Percentiles rank a stretch among this genome's conserved stretches.
Conservation (phyloP, 2,888 invertebrate genomes). For the Unio delphinus region DNA sequence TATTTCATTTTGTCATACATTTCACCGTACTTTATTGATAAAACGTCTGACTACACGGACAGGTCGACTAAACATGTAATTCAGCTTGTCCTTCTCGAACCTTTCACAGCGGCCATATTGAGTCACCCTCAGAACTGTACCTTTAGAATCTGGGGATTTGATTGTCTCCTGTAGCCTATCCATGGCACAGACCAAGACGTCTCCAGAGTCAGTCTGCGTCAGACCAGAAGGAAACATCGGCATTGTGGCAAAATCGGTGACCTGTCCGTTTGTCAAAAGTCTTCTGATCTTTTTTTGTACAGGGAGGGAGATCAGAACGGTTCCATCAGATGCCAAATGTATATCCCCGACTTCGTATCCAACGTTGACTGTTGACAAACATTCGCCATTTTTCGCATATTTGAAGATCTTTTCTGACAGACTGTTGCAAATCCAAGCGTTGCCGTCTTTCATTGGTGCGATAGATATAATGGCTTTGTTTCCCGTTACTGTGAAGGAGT, state of each 20-base stretch:
- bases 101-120: conserved; percentile 29
- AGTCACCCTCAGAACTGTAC: conserved; percentile 26
- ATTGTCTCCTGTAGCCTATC: conserved; percentile 30
- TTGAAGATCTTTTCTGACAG: conserved; percentile 31
- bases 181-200: conserved; percentile 36
- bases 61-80: conserved; percentile 27
- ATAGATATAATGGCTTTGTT: conserved; percentile 37
- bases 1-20: too few species aligned
- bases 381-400: conserved; percentile 31
- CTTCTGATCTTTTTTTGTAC: conserved; percentile 28
- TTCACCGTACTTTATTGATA: too few species aligned
- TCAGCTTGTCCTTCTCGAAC: conserved; percentile 28
- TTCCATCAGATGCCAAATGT: conserved; percentile 28
- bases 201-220: conserved; percentile 31
- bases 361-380: conserved; percentile 22
- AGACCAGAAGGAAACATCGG: conserved; percentile 31
- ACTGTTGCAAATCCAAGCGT: conserved; percentile 37
- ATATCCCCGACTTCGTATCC: conserved; percentile 32
- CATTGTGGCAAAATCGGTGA: conserved; percentile 25
- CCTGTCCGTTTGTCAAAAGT: conserved; percentile 27
- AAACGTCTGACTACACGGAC: conserved; percentile 31
- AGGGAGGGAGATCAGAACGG: conserved; percentile 36
- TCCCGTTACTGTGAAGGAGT: conserved; percentile 26
- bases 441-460: conserved; percentile 30
- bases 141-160: conserved; percentile 26